These are phyloP conservation scores for Apodemia hepburni DNA, from an alignment of 2,888 invertebrate genomes.

Conservation along the genomic window DNA sequence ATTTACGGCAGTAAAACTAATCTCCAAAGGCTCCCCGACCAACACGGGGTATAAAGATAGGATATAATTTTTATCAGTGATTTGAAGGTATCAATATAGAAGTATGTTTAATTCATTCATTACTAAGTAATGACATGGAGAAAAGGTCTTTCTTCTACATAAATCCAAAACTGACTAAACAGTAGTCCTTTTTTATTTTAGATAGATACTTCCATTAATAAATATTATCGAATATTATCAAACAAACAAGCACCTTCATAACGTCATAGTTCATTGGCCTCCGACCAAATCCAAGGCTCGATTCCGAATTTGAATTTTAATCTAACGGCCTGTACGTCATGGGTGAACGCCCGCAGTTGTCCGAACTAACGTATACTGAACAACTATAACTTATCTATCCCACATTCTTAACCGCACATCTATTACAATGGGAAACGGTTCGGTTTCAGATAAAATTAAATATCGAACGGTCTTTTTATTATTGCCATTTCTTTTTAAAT, in stretches of 20 bases:
- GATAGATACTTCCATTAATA: neutral
- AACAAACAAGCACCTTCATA: conserved; percentile 35
- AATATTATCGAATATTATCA: conserved; percentile 18
- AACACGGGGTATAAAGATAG: too few species aligned
- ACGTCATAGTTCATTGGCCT: conserved; percentile 39
- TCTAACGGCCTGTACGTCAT: conserved; percentile 61
- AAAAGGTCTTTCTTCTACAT: too few species aligned
- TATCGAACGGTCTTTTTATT: conserved; percentile 15
- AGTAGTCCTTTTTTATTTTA: neutral
- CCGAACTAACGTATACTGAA: conserved; percentile 50
- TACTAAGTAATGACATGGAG: too few species aligned
- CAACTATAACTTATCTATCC: conserved; percentile 40
- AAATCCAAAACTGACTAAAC: too few species aligned
- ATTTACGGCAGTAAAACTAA: too few species aligned
- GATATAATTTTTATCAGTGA: too few species aligned
- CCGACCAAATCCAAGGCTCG: conserved; percentile 45
- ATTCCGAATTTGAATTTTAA: conserved; percentile 70
- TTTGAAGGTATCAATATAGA: too few species aligned
- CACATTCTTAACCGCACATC: conserved; percentile 34
- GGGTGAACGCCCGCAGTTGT: conserved; percentile 60
- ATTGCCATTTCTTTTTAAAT: conserved; percentile 5
- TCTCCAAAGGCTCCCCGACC: too few species aligned
- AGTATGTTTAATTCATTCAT: too few species aligned
- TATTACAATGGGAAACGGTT: conserved; percentile 40
- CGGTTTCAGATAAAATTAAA: conserved; percentile 38